These are phyloP conservation scores for Sinonovacula constricta DNA, from an alignment of 1,140 invertebrate species.

Conservation along the genomic window DNA sequence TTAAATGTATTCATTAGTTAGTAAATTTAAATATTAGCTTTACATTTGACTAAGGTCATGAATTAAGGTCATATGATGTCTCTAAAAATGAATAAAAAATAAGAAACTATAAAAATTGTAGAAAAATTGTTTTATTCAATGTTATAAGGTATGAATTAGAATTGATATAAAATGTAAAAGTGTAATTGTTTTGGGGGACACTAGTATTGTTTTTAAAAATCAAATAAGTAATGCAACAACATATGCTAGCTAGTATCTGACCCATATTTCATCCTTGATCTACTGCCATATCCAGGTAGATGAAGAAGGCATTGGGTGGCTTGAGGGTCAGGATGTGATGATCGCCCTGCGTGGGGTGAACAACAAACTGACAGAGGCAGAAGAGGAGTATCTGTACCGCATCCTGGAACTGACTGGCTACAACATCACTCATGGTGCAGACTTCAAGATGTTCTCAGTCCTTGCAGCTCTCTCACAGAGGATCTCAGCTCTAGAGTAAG, in stretches of 20 bases:
- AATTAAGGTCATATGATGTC: no score
- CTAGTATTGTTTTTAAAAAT: not conserved
- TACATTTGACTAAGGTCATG: no score
- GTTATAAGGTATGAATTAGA: no score
- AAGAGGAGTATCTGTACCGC: constrained; percentile 74
- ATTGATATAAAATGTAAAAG: not conserved
- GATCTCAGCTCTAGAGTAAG: constrained; percentile 75
- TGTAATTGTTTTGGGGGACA: not conserved
- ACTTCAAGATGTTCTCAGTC: constrained; percentile 74
- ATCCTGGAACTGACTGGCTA: constrained; percentile 72
- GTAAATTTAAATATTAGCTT: no score
- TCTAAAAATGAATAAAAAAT: no score
- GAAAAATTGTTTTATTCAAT: no score
- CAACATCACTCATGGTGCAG: constrained; percentile 69
- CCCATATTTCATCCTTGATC: no score
- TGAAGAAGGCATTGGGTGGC: constrained; percentile 62
- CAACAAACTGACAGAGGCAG: constrained; percentile 64
- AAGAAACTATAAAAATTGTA: no score
- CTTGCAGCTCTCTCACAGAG: constrained; percentile 73
- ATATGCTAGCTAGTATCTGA: no score
- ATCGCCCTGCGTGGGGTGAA: constrained; percentile 71
- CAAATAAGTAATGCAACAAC: no score
- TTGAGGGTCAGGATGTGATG: constrained; percentile 66
- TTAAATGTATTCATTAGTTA: no score
- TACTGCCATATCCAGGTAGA: constrained; percentile 72